Evolutionary conservation across 2,888 invertebrate species (phyloP), one percentile per base, ranked within the genome.

Genomic region (Cheilosia grossa): DNA sequence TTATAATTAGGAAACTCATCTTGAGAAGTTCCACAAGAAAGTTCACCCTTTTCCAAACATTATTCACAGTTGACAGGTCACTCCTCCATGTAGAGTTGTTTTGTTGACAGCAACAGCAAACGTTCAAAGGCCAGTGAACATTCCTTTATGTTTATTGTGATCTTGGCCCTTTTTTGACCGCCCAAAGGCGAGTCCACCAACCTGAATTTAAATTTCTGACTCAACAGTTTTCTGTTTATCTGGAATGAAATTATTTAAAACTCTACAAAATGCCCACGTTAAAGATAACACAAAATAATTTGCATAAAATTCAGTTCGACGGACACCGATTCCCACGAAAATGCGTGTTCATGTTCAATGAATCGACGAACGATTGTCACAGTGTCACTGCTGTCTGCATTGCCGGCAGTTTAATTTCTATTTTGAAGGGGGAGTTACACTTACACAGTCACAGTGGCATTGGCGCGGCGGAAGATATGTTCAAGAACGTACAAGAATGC

Each of bases 31-130:
- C 40, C 37, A 66, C 58, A 67, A 63, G 56, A 58, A 77, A 58
- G 51, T 82, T 61, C 59, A 82, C 78, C 82, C 82, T 67, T 72
- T 82, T 47, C 42, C 40, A 59, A 17, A 42, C 78, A 82, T 82
- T 82, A 82, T 67, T 82, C 67, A 78, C 82, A 73, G 73, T 63
- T 79, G 82, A 79, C 82, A 82, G 67, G 82, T 73, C 79, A 72
- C 70, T 61, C 17, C 79, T 73, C 61, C 72, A 64, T 40, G 19
- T 17, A 5, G 6, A 17, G 44, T 44, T 44, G 44, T 42, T 42
- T 42, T n/a, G 42, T 44, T 15, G 15, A 19, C 33, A 21, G 19
- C 59, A 54, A 61, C 49, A 63, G 42, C 67, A 69, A 37, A 37
- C 4, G 37, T 37, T 13, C 13, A 37, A 66, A 56, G 54, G 44